Evolutionary conservation across 2,113 vertebrate genomes (phyloP).

Genomic region (Pyxicephalus adspersus): DNA sequence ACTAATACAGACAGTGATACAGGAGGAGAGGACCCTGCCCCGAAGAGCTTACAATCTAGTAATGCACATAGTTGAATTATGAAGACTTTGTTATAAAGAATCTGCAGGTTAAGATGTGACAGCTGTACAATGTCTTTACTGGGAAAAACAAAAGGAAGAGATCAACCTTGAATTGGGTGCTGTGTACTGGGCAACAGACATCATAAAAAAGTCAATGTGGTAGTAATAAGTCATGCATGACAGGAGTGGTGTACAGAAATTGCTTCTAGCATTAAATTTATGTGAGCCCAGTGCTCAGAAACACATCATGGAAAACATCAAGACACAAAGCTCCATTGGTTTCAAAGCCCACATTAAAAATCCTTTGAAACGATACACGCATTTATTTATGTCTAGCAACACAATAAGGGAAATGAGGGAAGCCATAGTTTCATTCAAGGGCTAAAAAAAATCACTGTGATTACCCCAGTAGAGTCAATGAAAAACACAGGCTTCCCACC

Average conservation of each 20-base stretch:
- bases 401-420: slow-evolving; percentile 18
- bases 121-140: slow-evolving; percentile 10
- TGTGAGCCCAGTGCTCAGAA: slow-evolving; percentile 16
- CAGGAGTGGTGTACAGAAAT: background rate
- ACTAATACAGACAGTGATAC: background rate
- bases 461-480: slow-evolving; percentile 15
- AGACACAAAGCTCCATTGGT: background rate
- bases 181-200: slow-evolving; percentile 3
- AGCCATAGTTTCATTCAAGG: slow-evolving; percentile 35
- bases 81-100: slow-evolving; percentile 4
- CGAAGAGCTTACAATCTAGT: no score
- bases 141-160: slow-evolving; percentile 15
- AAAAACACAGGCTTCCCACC: background rate
- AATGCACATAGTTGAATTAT: no score
- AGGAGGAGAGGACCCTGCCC: no score
- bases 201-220: slow-evolving; percentile 23
- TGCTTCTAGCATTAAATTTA: slow-evolving; percentile 19
- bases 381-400: slow-evolving; percentile 43
- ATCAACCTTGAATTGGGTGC: slow-evolving; percentile 19
- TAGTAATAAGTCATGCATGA: slow-evolving; percentile 17
- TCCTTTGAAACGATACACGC: slow-evolving; percentile 23
- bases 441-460: slow-evolving; percentile 28
- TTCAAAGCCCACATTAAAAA: slow-evolving; percentile 23
- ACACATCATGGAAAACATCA: slow-evolving; percentile 19
- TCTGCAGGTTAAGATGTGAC: background rate